Base-by-base conservation (phyloP, 1,140 invertebrate species). In the Hyposmocoma kahamanoa region DNA sequence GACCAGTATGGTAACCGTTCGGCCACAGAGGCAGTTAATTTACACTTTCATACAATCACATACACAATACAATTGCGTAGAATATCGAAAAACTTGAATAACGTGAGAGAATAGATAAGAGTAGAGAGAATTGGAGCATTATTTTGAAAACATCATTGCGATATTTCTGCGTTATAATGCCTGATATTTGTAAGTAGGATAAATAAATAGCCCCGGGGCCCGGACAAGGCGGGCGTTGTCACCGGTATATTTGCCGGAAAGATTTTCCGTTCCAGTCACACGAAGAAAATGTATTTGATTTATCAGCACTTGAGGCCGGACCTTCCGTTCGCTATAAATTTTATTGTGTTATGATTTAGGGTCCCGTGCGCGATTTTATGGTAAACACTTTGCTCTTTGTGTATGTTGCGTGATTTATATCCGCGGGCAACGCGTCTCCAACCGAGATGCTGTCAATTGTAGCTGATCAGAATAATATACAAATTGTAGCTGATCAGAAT, bases 321-420 rank as follows among this genome's bases (percentile, higher is more conserved):
- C 78, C 77, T 82, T 81, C 78, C 76, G 77, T 58, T 68, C 48
- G 76, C 81, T 74, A 82, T 84, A 84, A 84, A 84, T 84, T 84
- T 79, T 82, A 84, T 82, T 84, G 78, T 78, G 74, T 74, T 82
- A 81, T 84, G 78, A 84, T 84, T 84, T 84, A 82, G 73, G 69
- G 56, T 60, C 72, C 56, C 62, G n/a, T n/a, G 74, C 72, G 75
- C 69, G 69, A 77, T 82, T 81, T 84, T 84, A 84, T 82, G 80
- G 76, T 82, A 82, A 82, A 84, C 77, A 82, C 72, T 81, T 80
- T 67, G 75, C 64, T 74, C 70, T 80, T 81, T 83, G 71, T 77
- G 58, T 76, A 64, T 62, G 54, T 53, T 61, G 47, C 49, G 51
- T 68, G 67, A 77, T 80, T 81, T 84, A 74, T 72, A 32, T n/a